A percentile compares a stretch with the other conserved stretches of the same genome.
Conservation (phyloP, 2,113 vertebrate genomes). For the Menura novaehollandiae region DNA sequence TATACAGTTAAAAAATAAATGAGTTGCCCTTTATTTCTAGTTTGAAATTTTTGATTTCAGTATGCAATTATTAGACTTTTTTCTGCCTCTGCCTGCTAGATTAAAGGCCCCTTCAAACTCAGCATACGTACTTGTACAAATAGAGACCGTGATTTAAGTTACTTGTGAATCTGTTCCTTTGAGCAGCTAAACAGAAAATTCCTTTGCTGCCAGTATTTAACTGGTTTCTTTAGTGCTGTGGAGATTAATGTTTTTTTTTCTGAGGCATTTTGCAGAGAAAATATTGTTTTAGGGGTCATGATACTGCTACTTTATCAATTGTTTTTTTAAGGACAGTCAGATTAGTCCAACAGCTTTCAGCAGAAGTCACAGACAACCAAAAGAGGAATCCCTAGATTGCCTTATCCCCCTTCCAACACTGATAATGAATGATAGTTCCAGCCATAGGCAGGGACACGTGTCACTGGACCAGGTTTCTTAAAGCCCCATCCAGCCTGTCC, state of each 20-base stretch:
- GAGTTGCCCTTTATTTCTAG: conserved; percentile 1
- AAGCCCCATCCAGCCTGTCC: background rate
- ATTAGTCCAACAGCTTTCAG: background rate
- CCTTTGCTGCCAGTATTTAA: background rate
- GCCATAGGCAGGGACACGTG: background rate
- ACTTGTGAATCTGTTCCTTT: background rate
- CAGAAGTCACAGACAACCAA: background rate
- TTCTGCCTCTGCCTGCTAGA: background rate
- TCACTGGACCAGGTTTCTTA: background rate
- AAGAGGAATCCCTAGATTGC: background rate
- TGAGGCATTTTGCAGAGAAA: background rate
- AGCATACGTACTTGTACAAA: conserved; percentile 12
- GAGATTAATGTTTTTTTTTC: background rate
- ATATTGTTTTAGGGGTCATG: background rate
- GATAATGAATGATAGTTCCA: background rate
- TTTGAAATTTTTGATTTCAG: conserved; percentile 23
- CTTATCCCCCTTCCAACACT: background rate
- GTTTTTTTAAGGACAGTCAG: background rate
- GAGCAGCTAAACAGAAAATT: background rate
- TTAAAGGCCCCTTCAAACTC: conserved; percentile 32
- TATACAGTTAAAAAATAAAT: conserved; percentile 19
- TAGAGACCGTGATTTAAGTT: background rate
- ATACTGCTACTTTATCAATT: background rate
- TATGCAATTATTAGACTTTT: conserved; percentile 2
- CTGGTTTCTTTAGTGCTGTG: background rate